Evolutionary conservation across 2,797 vertebrate genomes (phyloP).

Genomic region (Moxostoma hubbsi): DNA sequence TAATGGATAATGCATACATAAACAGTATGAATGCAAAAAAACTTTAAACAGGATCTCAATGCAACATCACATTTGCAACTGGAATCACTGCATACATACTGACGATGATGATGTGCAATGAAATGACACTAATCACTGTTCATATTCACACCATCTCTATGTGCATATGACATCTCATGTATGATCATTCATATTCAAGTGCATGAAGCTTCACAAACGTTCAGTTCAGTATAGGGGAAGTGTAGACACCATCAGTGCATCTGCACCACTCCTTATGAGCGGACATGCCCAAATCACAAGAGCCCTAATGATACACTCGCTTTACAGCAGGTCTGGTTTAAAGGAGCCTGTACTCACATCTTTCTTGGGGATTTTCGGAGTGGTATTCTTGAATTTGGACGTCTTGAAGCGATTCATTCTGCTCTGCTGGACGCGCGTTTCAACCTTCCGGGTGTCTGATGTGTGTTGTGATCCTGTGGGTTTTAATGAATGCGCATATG

Average conservation of each 20-base stretch:
- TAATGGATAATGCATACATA: no score
- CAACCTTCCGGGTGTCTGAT: constrained; percentile 78
- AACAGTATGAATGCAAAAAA: background rate
- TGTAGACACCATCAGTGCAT: constrained; percentile 58
- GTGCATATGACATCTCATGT: background rate
- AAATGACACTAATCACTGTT: no score
- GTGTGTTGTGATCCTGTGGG: constrained; percentile 46
- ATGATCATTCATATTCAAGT: no score
- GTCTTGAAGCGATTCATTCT: constrained; percentile 93
- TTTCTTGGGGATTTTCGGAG: constrained; percentile 85
- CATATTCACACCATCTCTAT: no score
- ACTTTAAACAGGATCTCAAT: background rate
- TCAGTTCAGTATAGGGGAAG: constrained; percentile 66
- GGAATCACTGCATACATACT: no score
- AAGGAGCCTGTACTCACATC: constrained; percentile 80
- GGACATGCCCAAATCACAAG: constrained; percentile 1
- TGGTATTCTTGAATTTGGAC: constrained; percentile 92
- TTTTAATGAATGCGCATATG: background rate
- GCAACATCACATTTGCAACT: background rate
- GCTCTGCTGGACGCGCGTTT: constrained; percentile 63
- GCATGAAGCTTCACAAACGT: no score
- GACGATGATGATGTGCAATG: no score
- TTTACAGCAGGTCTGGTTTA: background rate
- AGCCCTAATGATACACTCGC: background rate
- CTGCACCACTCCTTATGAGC: constrained; percentile 56